Evolutionary conservation across 2,797 vertebrate species (phyloP).

Genomic region (Scyliorhinus canicula): DNA sequence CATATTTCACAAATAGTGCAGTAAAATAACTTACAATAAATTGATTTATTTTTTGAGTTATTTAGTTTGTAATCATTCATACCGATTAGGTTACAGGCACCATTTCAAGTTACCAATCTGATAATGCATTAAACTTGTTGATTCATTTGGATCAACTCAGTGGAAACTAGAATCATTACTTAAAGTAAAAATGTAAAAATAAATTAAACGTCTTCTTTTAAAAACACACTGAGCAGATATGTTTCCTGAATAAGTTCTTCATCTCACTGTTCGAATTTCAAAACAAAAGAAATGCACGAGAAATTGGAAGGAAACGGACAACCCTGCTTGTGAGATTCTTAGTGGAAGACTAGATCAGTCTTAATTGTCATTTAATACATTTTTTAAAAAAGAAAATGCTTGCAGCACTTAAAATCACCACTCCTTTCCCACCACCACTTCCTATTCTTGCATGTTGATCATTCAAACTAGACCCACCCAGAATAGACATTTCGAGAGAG

Average conservation of each 20-base stretch:
- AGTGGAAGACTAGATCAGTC: neutral
- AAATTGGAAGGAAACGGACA: neutral
- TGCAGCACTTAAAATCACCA: neutral
- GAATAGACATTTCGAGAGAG: neutral
- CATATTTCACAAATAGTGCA: neutral
- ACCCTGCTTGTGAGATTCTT: neutral
- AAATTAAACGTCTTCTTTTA: neutral
- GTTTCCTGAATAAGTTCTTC: neutral
- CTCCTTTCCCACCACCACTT: neutral
- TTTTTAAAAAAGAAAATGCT: neutral
- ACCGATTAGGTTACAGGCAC: neutral
- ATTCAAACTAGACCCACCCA: neutral
- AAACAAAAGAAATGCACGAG: neutral
- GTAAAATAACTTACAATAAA: neutral
- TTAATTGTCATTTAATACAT: neutral
- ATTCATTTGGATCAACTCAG: neutral
- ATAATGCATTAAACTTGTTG: neutral
- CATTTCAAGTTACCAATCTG: neutral
- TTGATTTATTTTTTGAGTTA: neutral
- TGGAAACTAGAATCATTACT: neutral
- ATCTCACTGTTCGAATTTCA: neutral
- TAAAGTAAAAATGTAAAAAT: constrained; percentile 13
- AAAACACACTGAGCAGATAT: neutral
- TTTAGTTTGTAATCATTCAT: neutral
- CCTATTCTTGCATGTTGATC: neutral